Percentiles rank a stretch among this genome's conserved stretches.
Conservation (phyloP, 1,140 invertebrate species). For the Phenacoccus solenopsis region DNA sequence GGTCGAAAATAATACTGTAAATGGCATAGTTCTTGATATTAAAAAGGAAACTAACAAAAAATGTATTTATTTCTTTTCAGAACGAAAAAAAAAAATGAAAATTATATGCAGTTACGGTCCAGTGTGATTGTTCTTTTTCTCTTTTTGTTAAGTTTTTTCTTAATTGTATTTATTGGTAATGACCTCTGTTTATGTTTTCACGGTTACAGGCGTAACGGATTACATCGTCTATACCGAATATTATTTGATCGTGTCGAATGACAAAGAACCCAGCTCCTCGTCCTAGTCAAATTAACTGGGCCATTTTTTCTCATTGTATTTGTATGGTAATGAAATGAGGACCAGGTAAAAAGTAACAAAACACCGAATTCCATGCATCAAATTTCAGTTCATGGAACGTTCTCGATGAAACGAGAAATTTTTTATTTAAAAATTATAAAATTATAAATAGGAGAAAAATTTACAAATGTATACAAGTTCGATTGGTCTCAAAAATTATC, state of each 20-base stretch:
- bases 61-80: neutral
- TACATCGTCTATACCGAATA: neutral
- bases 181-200: slow-evolving; percentile 1
- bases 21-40: neutral
- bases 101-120: neutral
- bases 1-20: neutral
- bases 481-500: slow-evolving; percentile 40
- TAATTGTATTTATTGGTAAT: slow-evolving; percentile 10
- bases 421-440: neutral
- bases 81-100: neutral
- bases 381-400: too few species aligned
- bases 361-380: too few species aligned
- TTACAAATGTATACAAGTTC: neutral
- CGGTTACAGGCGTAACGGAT: slow-evolving; percentile 9
- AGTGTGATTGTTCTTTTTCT: slow-evolving; percentile 5
- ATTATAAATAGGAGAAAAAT: neutral
- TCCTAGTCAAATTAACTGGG: neutral
- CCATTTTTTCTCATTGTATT: neutral
- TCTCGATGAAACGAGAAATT: neutral
- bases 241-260: neutral
- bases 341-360: too few species aligned
- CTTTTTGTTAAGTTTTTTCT: neutral
- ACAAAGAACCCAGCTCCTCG: neutral
- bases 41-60: neutral
- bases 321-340: too few species aligned